These are phyloP conservation scores for Lycophotia porphyrea DNA, from an alignment of 2,888 invertebrate species.

Conservation along the genomic window DNA sequence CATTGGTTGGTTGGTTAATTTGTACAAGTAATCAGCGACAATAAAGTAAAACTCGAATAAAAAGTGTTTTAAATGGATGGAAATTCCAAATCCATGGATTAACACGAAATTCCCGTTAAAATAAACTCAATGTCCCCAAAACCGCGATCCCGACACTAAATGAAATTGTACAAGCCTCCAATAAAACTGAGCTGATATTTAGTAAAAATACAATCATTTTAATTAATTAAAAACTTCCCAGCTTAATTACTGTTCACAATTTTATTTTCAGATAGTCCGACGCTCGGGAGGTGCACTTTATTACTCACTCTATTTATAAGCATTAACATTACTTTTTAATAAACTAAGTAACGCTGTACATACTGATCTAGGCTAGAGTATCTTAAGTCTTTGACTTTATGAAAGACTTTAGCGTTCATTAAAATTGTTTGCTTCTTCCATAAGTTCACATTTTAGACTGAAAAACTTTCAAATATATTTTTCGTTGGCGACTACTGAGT, in stretches of 20 bases:
- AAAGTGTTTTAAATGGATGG: neutral
- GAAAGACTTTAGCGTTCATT: conserved; percentile 38
- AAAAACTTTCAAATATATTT: neutral
- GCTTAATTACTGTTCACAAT: conserved; percentile 41
- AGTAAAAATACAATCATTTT: conserved; percentile 26
- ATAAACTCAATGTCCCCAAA: conserved; percentile 23
- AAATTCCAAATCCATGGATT: neutral
- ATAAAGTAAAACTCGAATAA: neutral
- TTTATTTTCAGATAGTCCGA: conserved; percentile 69
- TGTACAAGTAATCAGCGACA: neutral
- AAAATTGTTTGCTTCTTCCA: conserved; percentile 14
- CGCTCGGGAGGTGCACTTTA: conserved; percentile 48
- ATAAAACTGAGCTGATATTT: conserved; percentile 32
- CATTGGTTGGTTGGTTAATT: too few relatives aligned
- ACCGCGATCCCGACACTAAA: conserved; percentile 23
- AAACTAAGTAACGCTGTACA: conserved; percentile 38
- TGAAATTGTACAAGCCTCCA: conserved; percentile 15
- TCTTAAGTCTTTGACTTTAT: conserved; percentile 45
- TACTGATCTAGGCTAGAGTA: conserved; percentile 38
- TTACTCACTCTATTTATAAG: conserved; percentile 53
- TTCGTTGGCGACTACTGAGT: conserved; percentile 15
- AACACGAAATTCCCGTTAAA: conserved; percentile 3
- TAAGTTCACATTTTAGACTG: conserved; percentile 32
- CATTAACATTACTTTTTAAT: conserved; percentile 44
- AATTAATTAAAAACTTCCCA: conserved; percentile 43